A percentile compares a stretch with the other conserved stretches of the same genome.
Evolutionary conservation across 2,113 vertebrate genomes (phyloP).

Genomic region (Cryptotis parvus): DNA sequence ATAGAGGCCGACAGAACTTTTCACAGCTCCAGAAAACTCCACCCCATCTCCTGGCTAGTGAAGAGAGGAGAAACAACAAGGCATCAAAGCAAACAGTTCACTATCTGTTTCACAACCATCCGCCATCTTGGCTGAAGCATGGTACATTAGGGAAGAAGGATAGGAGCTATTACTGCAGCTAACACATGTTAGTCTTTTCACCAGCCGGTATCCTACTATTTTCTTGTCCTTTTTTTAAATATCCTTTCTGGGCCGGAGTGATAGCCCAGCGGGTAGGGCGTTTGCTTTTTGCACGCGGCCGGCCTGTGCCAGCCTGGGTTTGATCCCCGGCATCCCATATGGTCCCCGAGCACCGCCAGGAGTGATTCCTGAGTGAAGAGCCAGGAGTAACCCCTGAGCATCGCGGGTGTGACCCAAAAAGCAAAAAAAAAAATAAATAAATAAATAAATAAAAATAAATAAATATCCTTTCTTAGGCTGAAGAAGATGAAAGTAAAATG

Average conservation of each 20-base stretch:
- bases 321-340: no score
- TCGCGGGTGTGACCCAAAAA: no score
- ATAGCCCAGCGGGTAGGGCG: no score
- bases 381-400: no score
- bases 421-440: no score
- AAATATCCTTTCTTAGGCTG: slow-evolving; percentile 52
- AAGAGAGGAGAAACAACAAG: slow-evolving; percentile 38
- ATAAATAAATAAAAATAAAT: no score
- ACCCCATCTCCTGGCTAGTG: slow-evolving; percentile 55
- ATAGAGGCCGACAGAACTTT: background rate
- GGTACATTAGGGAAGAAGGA: slow-evolving; percentile 44
- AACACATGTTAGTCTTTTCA: slow-evolving; percentile 38
- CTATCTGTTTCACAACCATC: background rate
- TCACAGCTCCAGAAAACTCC: slow-evolving; percentile 36
- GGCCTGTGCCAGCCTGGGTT: no score
- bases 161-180: slow-evolving; percentile 13
- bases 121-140: background rate
- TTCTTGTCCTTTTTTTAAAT: slow-evolving; percentile 59
- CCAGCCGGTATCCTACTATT: slow-evolving; percentile 50
- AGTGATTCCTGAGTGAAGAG: no score
- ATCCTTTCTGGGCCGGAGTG: no score
- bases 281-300: no score
- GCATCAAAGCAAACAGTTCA: slow-evolving; percentile 56
- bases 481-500: slow-evolving; percentile 65
- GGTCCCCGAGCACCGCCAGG: no score